Conservation (phyloP, 2,888 invertebrate species). For the Andrena trimmerana region DNA sequence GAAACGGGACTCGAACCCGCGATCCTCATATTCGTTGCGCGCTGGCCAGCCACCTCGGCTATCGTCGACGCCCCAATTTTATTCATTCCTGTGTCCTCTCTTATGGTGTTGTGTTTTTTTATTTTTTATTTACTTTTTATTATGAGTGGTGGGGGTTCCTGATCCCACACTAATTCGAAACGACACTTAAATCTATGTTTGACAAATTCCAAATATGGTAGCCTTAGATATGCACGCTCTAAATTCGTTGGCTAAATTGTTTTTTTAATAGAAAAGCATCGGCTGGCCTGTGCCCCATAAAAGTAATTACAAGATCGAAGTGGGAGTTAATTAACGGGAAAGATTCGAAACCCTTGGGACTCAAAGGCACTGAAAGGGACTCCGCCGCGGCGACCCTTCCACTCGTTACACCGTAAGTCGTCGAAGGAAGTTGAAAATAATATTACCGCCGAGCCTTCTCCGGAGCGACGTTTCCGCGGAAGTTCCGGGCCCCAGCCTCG, state of each 20-base stretch:
- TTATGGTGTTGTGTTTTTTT: no score
- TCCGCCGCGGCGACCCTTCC: neutral
- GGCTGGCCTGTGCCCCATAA: neutral
- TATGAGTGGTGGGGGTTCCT: no score
- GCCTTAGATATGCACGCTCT: no score
- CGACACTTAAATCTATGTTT: no score
- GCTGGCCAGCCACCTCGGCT: no score
- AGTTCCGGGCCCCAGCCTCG: constrained; percentile 18
- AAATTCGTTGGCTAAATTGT: neutral
- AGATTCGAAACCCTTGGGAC: constrained; percentile 32
- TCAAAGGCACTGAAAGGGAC: constrained; percentile 26
- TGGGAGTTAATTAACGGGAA: constrained; percentile 22
- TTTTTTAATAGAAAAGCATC: neutral
- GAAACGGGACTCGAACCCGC: no score
- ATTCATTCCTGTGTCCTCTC: no score
- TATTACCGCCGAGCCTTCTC: constrained; percentile 27
- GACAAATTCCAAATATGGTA: no score
- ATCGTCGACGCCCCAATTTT: no score
- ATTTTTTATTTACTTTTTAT: no score
- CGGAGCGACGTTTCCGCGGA: constrained; percentile 11
- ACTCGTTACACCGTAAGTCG: constrained; percentile 15
- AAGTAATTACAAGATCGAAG: constrained; percentile 18
- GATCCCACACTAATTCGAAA: no score
- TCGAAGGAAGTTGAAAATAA: constrained; percentile 34
- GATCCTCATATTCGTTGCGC: no score